Evolutionary conservation across 64 coral and sea anemone species (phyloP).

Genomic region (Montipora efflorescens): DNA sequence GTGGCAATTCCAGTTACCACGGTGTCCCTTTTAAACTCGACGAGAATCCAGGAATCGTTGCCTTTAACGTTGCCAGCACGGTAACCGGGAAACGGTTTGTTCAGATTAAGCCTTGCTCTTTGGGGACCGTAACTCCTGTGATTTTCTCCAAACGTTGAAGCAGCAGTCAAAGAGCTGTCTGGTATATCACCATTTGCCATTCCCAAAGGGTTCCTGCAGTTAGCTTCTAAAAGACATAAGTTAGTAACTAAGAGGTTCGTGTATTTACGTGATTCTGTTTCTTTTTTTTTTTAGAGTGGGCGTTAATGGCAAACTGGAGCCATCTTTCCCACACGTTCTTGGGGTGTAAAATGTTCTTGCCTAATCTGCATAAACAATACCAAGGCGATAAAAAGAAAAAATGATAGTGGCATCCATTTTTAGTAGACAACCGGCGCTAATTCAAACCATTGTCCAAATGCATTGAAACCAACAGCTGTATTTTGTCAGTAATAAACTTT

Average conservation of each 20-base stretch:
- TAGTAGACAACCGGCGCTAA: neutral
- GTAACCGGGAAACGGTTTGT: conserved; percentile 15
- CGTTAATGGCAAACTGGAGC: too few relatives aligned
- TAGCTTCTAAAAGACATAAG: conserved; percentile 1
- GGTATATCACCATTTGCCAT: conserved; percentile 22
- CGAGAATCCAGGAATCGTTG: conserved; percentile 31
- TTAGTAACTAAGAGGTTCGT: too few relatives aligned
- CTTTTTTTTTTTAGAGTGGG: too few relatives aligned
- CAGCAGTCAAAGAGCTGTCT: conserved; percentile 10
- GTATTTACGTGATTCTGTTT: too few relatives aligned
- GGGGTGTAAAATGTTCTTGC: neutral
- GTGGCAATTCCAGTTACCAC: conserved; percentile 62
- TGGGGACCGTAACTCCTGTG: conserved; percentile 11
- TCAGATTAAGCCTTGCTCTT: conserved; percentile 3
- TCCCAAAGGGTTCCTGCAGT: conserved; percentile 45
- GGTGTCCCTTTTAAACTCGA: conserved; percentile 17
- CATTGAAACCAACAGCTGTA: neutral
- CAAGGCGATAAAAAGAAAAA: neutral
- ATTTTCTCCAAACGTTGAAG: conserved; percentile 9
- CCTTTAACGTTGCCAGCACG: neutral
- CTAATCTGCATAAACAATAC: neutral
- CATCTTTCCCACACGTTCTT: neutral
- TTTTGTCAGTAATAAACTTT: conserved; percentile 1
- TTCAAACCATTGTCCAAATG: neutral
- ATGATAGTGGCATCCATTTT: neutral